Conservation (phyloP, 2,113 vertebrate genomes). For the Sterrhoptilus dennistouni region DNA sequence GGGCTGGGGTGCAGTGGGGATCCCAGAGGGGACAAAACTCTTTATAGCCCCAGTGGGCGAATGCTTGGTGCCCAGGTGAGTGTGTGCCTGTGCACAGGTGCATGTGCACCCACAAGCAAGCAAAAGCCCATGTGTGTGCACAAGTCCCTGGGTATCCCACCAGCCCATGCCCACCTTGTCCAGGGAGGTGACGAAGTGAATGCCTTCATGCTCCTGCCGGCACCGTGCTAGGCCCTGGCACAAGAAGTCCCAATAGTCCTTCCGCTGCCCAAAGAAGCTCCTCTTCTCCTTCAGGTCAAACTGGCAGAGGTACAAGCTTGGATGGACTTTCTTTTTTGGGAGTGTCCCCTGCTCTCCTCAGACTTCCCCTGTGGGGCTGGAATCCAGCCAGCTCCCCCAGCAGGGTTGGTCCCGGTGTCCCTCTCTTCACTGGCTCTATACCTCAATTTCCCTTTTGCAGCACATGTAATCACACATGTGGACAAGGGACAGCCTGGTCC, state of each 20-base stretch:
- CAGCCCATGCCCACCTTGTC: slow-evolving; percentile 60
- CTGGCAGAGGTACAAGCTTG: slow-evolving; percentile 30
- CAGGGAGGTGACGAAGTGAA: slow-evolving; percentile 45
- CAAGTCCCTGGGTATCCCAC: background rate
- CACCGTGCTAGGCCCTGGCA: slow-evolving; percentile 41
- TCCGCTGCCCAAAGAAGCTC: slow-evolving; percentile 71
- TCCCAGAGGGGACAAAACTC: background rate
- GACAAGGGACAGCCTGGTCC: background rate
- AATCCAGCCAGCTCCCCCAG: background rate
- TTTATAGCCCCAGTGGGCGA: rapidly evolving
- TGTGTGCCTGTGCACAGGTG: background rate
- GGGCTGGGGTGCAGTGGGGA: background rate
- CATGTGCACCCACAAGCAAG: background rate
- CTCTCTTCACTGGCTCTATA: background rate
- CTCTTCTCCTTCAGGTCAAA: slow-evolving; percentile 78
- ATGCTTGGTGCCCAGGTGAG: background rate
- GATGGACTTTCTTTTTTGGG: background rate
- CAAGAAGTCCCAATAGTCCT: slow-evolving; percentile 80
- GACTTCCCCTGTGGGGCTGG: background rate
- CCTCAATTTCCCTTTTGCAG: background rate
- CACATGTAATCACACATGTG: rapidly evolving
- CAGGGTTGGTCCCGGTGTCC: rapidly evolving
- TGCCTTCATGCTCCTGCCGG: slow-evolving; percentile 20
- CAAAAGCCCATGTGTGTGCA: rapidly evolving
- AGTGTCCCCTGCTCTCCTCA: background rate